These are phyloP conservation scores for Odontesthes bonariensis DNA, from an alignment of 2,113 vertebrate species.

Conservation along the genomic window DNA sequence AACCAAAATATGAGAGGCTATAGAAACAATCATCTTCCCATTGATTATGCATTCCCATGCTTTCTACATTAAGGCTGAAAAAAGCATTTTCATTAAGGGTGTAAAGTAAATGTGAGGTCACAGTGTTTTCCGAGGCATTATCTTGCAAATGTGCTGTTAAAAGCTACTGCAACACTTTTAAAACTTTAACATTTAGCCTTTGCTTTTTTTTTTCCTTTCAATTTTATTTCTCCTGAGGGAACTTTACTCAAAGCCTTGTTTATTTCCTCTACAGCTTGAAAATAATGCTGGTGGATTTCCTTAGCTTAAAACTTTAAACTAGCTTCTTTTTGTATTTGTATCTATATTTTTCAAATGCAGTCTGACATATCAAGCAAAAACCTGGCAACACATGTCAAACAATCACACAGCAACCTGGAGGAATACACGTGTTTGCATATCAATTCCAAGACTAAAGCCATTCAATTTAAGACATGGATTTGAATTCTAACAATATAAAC, in stretches of 20 bases:
- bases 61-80: background rate
- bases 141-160: background rate
- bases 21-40: background rate
- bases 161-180: slow-evolving; percentile 12
- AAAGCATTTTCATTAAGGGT: background rate
- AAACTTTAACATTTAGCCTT: background rate
- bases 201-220: background rate
- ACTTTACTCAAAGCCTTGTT: slow-evolving; percentile 7
- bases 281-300: slow-evolving; percentile 16
- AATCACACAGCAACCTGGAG: slow-evolving; percentile 9
- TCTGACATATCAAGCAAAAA: slow-evolving; percentile 41
- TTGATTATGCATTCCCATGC: background rate
- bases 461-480: too few species aligned
- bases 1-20: background rate
- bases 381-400: slow-evolving; percentile 1
- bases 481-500: too few species aligned
- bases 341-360: slow-evolving; percentile 3
- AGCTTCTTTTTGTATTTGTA: background rate
- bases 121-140: slow-evolving; percentile 10
- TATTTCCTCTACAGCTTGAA: slow-evolving; percentile 17
- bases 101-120: background rate
- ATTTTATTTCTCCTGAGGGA: slow-evolving; percentile 11
- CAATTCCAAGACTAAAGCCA: too few species aligned
- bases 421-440: too few species aligned
- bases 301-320: slow-evolving; percentile 18